A percentile compares a stretch with the other conserved stretches of the same genome.
These are phyloP conservation scores for Muntiacus muntjak DNA, from an alignment of 2,113 vertebrate species.

Conservation along the genomic window DNA sequence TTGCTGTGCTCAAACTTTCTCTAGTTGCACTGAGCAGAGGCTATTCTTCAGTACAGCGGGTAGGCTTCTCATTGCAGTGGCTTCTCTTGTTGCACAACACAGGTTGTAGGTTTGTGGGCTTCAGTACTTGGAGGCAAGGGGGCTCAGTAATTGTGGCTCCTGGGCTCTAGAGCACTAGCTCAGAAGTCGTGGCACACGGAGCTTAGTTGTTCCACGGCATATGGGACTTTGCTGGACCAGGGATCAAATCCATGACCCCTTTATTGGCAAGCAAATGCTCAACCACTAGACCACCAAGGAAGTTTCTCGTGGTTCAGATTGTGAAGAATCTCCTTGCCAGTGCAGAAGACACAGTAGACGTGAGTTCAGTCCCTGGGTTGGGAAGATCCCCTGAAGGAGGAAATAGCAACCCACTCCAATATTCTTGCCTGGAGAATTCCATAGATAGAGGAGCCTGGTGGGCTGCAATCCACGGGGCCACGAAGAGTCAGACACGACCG, in stretches of 20 bases:
- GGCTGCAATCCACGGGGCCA: not conserved
- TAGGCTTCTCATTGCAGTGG: not conserved
- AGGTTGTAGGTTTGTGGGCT: not conserved
- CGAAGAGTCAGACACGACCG: fast-evolving
- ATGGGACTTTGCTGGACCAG: not conserved
- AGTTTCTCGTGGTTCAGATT: not conserved
- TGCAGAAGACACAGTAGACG: not conserved
- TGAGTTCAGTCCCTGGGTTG: not conserved
- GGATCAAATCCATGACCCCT: not conserved
- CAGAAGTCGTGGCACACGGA: not conserved
- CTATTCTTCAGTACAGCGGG: not conserved
- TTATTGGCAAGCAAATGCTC: not conserved
- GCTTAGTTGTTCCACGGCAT: not conserved
- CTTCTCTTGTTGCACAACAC: not conserved
- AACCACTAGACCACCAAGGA: not conserved
- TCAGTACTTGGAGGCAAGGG: not conserved
- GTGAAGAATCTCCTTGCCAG: not conserved
- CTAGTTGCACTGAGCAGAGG: not conserved
- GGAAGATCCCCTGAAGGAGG: not conserved
- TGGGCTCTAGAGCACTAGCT: not conserved
- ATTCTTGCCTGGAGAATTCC: not conserved
- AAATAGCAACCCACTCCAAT: not conserved
- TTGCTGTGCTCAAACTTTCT: not conserved
- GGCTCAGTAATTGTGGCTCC: not conserved
- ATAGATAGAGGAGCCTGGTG: not conserved